Evolutionary conservation across 1,140 invertebrate genomes (phyloP).

Genomic region (Diabrotica undecimpunctata): DNA sequence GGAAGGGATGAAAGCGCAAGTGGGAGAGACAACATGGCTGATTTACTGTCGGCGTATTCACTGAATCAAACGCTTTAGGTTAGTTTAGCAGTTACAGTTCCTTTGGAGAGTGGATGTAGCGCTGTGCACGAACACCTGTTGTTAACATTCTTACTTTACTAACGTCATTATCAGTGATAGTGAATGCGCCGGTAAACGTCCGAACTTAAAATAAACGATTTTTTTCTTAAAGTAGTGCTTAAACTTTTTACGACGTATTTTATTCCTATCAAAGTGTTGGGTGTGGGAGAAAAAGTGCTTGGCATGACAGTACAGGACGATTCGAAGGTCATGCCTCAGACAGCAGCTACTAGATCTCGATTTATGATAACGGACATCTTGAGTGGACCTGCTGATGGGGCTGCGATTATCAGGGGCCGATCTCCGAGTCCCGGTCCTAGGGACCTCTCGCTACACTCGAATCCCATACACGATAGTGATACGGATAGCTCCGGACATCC

Average conservation of each 20-base stretch:
- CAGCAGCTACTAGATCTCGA: slow-evolving; percentile 57
- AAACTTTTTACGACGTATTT: background rate
- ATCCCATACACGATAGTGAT: slow-evolving; percentile 44
- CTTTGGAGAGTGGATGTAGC: slow-evolving; percentile 16
- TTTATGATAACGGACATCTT: slow-evolving; percentile 80
- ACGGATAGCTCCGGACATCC: slow-evolving; percentile 48
- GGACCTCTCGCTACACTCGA: slow-evolving; percentile 44
- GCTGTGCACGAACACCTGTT: slow-evolving; percentile 19
- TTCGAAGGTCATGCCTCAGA: slow-evolving; percentile 46
- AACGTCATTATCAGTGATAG: background rate
- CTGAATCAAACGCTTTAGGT: slow-evolving; percentile 32
- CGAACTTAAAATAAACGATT: too few species aligned
- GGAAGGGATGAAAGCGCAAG: slow-evolving; percentile 26
- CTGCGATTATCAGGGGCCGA: slow-evolving; percentile 32
- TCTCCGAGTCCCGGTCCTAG: slow-evolving; percentile 47
- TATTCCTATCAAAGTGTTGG: slow-evolving; percentile 38
- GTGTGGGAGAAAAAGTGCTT: slow-evolving; percentile 42
- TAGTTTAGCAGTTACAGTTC: slow-evolving; percentile 39
- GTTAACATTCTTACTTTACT: background rate
- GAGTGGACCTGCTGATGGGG: slow-evolving; percentile 47
- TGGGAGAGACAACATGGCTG: slow-evolving; percentile 45
- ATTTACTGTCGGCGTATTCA: slow-evolving; percentile 40
- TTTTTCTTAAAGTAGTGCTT: background rate
- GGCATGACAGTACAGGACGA: slow-evolving; percentile 50
- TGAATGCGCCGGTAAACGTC: background rate